phyloP scores from a whole-genome alignment of 2,888 invertebrate genomes.

The Aleiodes testaceus region DNA sequence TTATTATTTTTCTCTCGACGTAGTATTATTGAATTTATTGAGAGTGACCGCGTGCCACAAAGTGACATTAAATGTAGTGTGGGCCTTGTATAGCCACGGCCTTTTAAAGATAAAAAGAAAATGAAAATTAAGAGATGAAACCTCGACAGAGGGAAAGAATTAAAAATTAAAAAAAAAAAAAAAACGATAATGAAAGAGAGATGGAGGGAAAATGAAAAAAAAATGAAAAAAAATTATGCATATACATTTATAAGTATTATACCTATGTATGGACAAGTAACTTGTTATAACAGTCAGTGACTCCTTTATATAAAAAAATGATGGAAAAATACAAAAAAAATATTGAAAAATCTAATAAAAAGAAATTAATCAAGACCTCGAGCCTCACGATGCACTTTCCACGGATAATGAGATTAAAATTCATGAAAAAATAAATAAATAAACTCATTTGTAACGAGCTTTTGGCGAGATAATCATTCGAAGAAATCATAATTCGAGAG shows the following conservation, averaged over 20 bases:
- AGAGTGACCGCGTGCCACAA: slow-evolving; percentile 71
- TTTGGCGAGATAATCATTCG: neutral
- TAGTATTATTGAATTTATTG: slow-evolving; percentile 45
- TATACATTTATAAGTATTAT: slow-evolving; percentile 62
- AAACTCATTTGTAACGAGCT: slow-evolving; percentile 15
- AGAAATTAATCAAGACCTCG: slow-evolving; percentile 46
- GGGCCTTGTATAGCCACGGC: slow-evolving; percentile 73
- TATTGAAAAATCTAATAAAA: slow-evolving; percentile 13
- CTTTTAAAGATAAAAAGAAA: slow-evolving; percentile 63
- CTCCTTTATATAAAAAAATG: slow-evolving; percentile 60
- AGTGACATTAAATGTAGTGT: slow-evolving; percentile 60
- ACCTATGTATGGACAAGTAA: slow-evolving; percentile 63
- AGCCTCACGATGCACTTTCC: slow-evolving; percentile 46
- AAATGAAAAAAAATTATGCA: slow-evolving; percentile 45
- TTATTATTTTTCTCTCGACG: neutral
- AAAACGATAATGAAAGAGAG: slow-evolving; percentile 5
- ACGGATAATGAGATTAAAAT: neutral
- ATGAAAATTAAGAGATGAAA: slow-evolving; percentile 14
- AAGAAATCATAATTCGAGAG: no score
- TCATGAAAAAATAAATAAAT: neutral
- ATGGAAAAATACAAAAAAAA: slow-evolving; percentile 10
- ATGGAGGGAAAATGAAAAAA: neutral
- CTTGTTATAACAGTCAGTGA: slow-evolving; percentile 65
- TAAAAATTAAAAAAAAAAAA: slow-evolving; percentile 50
- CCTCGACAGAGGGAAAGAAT: slow-evolving; percentile 47